phyloP scores from a whole-genome alignment of 2,113 vertebrate genomes.

The Reinhardtius hippoglossoides region DNA sequence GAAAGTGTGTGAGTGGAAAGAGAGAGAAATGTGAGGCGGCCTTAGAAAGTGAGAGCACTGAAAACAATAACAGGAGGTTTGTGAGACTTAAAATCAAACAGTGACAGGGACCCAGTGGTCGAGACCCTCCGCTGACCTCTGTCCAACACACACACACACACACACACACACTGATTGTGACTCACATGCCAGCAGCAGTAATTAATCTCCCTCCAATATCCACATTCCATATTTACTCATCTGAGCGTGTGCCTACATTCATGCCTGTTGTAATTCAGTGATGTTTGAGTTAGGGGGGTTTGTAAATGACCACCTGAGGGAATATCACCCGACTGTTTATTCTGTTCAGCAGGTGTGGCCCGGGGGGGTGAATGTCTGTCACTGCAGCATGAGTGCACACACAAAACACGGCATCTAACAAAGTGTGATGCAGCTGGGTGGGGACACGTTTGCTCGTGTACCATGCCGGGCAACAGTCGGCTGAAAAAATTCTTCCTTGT shows the following conservation, averaged over 20 bases:
- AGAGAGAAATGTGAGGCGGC: conserved; percentile 39
- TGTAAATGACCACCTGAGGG: conserved; percentile 55
- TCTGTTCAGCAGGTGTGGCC: conserved; percentile 48
- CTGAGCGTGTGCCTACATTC: background rate
- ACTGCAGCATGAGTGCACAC: no score
- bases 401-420: background rate
- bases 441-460: background rate
- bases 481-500: conserved; percentile 11
- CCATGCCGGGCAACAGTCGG: conserved; percentile 34
- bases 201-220: background rate
- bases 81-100: conserved; percentile 59
- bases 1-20: conserved; percentile 37
- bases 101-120: conserved; percentile 51
- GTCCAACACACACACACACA: conserved; percentile 9
- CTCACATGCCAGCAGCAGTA: no score
- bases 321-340: conserved; percentile 42
- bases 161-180: conserved; percentile 20
- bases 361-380: background rate
- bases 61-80: conserved; percentile 78
- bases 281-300: conserved; percentile 31
- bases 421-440: background rate
- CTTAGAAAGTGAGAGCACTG: conserved; percentile 62
- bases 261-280: conserved; percentile 15
- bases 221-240: no score
- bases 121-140: conserved; percentile 46